Conservation (phyloP, 2,888 invertebrate species). For the Nemoura dubitans region DNA sequence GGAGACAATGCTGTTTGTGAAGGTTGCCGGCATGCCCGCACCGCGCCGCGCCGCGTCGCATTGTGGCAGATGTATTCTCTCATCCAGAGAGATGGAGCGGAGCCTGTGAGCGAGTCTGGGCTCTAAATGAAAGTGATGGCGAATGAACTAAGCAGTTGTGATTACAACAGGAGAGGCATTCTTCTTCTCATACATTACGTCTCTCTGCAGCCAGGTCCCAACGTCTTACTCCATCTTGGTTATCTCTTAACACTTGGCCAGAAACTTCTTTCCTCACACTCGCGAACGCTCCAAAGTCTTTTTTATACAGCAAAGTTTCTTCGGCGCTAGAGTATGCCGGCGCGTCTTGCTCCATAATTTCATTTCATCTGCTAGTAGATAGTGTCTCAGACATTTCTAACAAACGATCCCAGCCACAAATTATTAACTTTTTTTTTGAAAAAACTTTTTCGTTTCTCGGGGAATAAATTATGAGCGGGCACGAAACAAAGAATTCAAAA, state of each 20-base stretch:
- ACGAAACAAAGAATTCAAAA: conserved; percentile 38
- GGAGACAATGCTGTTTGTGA: background rate
- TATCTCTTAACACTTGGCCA: conserved; percentile 37
- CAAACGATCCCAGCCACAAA: conserved; percentile 43
- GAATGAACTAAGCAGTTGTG: conserved; percentile 38
- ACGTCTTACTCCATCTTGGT: conserved; percentile 39
- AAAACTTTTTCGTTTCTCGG: conserved; percentile 34
- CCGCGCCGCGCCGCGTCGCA: background rate
- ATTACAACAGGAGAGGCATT: conserved; percentile 36
- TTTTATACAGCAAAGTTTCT: conserved; percentile 26
- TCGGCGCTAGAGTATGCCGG: background rate
- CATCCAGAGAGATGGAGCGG: background rate
- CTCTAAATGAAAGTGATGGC: conserved; percentile 17
- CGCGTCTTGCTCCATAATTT: conserved; percentile 42
- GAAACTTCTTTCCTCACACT: background rate
- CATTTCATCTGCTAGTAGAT: conserved; percentile 44
- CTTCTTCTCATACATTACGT: conserved; percentile 22
- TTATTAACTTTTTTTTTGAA: conserved; percentile 40
- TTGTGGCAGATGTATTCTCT: conserved; percentile 5
- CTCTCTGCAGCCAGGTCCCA: background rate
- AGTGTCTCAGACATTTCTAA: conserved; percentile 43
- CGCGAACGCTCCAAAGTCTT: background rate
- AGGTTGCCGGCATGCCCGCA: background rate
- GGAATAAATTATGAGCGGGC: conserved; percentile 40
- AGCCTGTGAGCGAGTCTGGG: background rate